phyloP scores from a whole-genome alignment of 2,888 invertebrate genomes.

The Nebria brevicollis region DNA sequence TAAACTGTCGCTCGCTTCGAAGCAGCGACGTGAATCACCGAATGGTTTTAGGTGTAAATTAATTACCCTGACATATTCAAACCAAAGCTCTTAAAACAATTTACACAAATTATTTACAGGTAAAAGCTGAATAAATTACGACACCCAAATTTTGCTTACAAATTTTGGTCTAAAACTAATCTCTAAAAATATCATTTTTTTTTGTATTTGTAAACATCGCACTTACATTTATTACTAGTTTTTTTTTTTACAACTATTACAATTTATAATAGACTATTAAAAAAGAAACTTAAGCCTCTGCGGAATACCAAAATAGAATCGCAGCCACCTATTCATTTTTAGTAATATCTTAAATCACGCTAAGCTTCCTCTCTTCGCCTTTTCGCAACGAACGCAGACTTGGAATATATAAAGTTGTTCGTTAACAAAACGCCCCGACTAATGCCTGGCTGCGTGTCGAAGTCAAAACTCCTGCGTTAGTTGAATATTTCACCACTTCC shows the following conservation, averaged over 20 bases:
- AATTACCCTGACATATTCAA: background rate
- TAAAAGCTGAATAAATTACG: too few species aligned
- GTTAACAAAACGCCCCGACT: slow-evolving; percentile 24
- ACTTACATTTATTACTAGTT: too few species aligned
- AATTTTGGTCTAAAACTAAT: too few species aligned
- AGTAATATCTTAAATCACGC: slow-evolving; percentile 41
- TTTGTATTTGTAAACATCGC: too few species aligned
- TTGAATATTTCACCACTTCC: slow-evolving; percentile 5
- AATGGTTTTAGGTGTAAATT: background rate
- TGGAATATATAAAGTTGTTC: slow-evolving; percentile 26
- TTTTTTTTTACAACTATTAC: too few species aligned
- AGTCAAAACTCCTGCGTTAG: slow-evolving; percentile 24
- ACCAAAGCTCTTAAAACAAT: background rate
- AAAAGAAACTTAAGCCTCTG: too few species aligned
- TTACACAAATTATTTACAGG: background rate
- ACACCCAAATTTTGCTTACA: too few species aligned
- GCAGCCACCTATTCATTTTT: slow-evolving; percentile 12
- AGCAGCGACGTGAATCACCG: background rate
- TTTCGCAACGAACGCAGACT: slow-evolving; percentile 15
- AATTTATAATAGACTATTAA: too few species aligned
- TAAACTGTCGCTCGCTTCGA: background rate
- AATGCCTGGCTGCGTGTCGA: background rate
- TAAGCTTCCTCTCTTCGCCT: slow-evolving; percentile 36
- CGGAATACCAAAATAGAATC: background rate
- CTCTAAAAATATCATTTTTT: too few species aligned